Conservation (phyloP, 1,140 invertebrate genomes). For the Cherax destructor region DNA sequence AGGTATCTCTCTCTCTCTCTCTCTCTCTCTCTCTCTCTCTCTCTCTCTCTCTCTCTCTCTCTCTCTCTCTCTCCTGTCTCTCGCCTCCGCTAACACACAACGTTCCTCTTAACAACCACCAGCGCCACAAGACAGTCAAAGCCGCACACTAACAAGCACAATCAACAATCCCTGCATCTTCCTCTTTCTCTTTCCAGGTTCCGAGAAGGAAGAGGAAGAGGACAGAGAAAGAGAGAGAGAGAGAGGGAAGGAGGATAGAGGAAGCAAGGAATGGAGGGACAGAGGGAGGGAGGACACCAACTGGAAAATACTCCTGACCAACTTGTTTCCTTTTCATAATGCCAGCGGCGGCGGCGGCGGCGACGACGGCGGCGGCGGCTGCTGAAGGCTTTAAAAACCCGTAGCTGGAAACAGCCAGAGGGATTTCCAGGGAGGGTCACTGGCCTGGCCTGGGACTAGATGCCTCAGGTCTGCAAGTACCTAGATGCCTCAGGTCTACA, state of each 20-base stretch:
- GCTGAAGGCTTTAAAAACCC: not conserved
- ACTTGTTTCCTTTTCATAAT: slow-evolving; percentile 12
- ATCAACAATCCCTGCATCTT: slow-evolving; percentile 1
- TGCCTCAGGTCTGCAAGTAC: too few species aligned
- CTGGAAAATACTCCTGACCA: slow-evolving; percentile 33
- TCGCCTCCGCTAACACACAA: too few species aligned
- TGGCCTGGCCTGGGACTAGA: not conserved
- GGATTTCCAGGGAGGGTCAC: not conserved
- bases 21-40: too few species aligned
- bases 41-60: too few species aligned
- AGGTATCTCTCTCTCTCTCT: too few species aligned
- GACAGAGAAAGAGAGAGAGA: not conserved
- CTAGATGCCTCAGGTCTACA: too few species aligned
- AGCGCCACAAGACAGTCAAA: not conserved
- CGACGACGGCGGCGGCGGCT: too few species aligned
- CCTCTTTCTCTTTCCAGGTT: not conserved
- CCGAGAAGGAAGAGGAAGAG: not conserved
- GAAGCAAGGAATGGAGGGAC: not conserved
- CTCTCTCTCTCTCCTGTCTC: too few species aligned
- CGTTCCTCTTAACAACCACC: not conserved
- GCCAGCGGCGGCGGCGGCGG: not conserved
- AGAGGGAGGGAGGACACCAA: slow-evolving; percentile 17
- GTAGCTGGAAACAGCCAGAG: not conserved
- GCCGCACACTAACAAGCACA: slow-evolving; percentile 11
- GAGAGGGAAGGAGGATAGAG: not conserved